A percentile compares a stretch with the other conserved stretches of the same genome.
Evolutionary conservation across 2,888 invertebrate species (phyloP).

Genomic region (Lasiommata megera): DNA sequence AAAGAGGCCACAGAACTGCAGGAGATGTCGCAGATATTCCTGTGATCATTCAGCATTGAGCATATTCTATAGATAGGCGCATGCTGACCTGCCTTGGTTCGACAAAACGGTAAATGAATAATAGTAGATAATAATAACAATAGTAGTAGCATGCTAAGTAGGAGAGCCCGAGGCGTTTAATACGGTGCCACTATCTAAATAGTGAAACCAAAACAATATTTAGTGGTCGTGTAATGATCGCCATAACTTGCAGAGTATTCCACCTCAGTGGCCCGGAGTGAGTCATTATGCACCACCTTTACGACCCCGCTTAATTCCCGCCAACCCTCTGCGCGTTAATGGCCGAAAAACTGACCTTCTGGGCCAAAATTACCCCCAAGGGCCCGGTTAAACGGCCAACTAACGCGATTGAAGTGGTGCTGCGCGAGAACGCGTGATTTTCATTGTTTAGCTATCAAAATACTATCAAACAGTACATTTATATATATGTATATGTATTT

Average conservation of each 20-base stretch:
- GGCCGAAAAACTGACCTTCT: slow-evolving; percentile 77
- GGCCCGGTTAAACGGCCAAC: slow-evolving; percentile 64
- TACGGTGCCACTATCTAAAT: slow-evolving; percentile 9
- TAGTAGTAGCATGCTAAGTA: background rate
- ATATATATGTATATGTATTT: too few relatives aligned
- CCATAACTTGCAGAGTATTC: slow-evolving; percentile 32
- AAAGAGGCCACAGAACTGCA: too few relatives aligned
- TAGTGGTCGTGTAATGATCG: slow-evolving; percentile 23
- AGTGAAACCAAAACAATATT: slow-evolving; percentile 20
- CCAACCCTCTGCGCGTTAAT: slow-evolving; percentile 72
- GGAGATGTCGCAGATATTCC: too few relatives aligned
- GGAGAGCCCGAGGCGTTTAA: too few relatives aligned
- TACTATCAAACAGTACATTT: slow-evolving; percentile 7
- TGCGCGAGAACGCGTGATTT: slow-evolving; percentile 47
- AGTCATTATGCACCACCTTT: slow-evolving; percentile 72
- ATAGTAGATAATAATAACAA: too few relatives aligned
- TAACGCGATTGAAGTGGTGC: slow-evolving; percentile 44
- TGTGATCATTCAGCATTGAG: too few relatives aligned
- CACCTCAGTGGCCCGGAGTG: slow-evolving; percentile 58
- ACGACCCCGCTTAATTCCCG: slow-evolving; percentile 64
- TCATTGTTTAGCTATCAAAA: slow-evolving; percentile 35
- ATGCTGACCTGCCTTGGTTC: too few relatives aligned
- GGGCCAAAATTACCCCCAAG: slow-evolving; percentile 61
- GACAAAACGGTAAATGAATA: too few relatives aligned
- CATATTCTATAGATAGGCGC: too few relatives aligned